phyloP scores from a whole-genome alignment of 2,797 vertebrate species.

The Macropus fuliginosus region DNA sequence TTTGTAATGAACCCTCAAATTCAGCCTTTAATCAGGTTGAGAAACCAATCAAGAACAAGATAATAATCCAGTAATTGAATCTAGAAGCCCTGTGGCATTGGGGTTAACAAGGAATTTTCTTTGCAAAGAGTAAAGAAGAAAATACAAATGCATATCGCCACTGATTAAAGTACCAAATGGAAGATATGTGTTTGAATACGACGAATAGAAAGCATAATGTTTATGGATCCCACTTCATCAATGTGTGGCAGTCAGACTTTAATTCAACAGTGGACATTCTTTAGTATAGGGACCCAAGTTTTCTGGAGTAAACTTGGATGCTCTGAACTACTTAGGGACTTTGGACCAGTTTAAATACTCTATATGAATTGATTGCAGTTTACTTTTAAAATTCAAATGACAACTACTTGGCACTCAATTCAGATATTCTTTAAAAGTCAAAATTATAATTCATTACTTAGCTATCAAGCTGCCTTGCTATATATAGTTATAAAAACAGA shows the following conservation, averaged over 20 bases:
- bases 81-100: background rate
- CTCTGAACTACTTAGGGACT: background rate
- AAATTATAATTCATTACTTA: background rate
- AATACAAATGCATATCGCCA: background rate
- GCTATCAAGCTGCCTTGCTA: background rate
- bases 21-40: background rate
- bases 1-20: background rate
- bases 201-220: background rate
- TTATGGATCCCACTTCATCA: slow-evolving; percentile 12
- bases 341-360: slow-evolving; percentile 5
- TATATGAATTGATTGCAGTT: background rate
- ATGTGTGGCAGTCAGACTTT: background rate
- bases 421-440: slow-evolving; percentile 4
- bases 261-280: background rate
- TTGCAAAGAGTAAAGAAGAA: slow-evolving; percentile 12
- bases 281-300: background rate
- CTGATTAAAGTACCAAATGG: background rate
- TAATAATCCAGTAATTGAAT: background rate
- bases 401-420: background rate
- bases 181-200: slow-evolving; percentile 17
- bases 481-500: background rate
- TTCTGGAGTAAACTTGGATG: background rate
- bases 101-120: background rate
- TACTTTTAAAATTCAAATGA: background rate
- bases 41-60: background rate